Conservation (phyloP, 2,797 vertebrate species). For the Rhadinocentrus ornatus region DNA sequence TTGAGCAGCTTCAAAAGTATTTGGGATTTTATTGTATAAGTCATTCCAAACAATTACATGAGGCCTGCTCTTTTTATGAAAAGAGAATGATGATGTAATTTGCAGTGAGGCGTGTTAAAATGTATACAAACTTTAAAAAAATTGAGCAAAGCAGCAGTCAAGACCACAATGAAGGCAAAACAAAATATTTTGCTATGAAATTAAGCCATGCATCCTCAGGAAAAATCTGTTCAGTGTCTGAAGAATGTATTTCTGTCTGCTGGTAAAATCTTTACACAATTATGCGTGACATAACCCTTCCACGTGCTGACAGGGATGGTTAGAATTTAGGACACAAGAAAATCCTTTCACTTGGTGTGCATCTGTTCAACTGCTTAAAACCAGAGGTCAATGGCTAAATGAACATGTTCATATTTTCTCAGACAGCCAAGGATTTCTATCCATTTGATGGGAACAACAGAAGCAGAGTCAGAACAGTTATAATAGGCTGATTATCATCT, state of each 20-base stretch:
- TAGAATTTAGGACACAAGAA: constrained; percentile 61
- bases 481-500: constrained; percentile 26
- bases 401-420: constrained; percentile 40
- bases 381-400: constrained; percentile 27
- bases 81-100: constrained; percentile 16
- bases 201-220: constrained; percentile 37
- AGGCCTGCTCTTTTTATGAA: constrained; percentile 5
- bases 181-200: constrained; percentile 43
- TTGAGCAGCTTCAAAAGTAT: constrained; percentile 27
- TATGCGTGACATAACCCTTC: constrained; percentile 52
- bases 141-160: constrained; percentile 18
- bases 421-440: constrained; percentile 12
- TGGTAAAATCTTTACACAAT: constrained; percentile 46
- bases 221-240: constrained; percentile 32
- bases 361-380: constrained; percentile 64
- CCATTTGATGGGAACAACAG: constrained; percentile 17
- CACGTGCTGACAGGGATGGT: constrained; percentile 49
- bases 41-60: constrained; percentile 23
- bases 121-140: constrained; percentile 8
- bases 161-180: constrained; percentile 25
- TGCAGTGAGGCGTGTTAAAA: constrained; percentile 21
- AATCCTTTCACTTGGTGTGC: constrained; percentile 61
- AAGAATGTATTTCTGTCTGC: constrained; percentile 60
- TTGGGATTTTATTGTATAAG: constrained; percentile 27
- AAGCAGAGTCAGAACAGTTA: constrained; percentile 5